Percentiles rank a stretch among this genome's conserved stretches.
phyloP scores from a whole-genome alignment of 1,140 invertebrate species.

The Sesamia nonagrioides region DNA sequence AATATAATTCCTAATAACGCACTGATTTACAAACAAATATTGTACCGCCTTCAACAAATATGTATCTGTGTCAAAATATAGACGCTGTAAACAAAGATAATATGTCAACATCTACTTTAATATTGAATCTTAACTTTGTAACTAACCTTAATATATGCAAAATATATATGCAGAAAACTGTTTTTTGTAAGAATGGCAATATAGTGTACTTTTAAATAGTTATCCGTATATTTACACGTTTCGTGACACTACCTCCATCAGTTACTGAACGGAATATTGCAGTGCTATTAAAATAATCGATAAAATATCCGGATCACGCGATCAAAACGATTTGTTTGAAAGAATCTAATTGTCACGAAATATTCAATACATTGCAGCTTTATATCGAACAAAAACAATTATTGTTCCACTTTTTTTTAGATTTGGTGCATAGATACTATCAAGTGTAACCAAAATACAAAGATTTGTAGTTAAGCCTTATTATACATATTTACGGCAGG shows the following conservation, averaged over 20 bases:
- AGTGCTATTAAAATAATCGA: slow-evolving; percentile 61
- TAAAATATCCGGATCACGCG: slow-evolving; percentile 55
- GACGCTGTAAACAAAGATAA: slow-evolving; percentile 34
- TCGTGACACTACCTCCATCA: slow-evolving; percentile 43
- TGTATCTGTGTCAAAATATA: neutral
- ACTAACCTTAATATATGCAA: neutral
- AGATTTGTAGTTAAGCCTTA: neutral
- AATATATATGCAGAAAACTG: neutral
- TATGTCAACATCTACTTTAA: neutral
- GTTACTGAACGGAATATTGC: slow-evolving; percentile 59
- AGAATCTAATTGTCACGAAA: slow-evolving; percentile 28
- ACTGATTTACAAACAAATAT: neutral
- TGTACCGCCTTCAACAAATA: slow-evolving; percentile 12
- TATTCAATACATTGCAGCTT: neutral
- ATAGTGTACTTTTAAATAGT: slow-evolving; percentile 13
- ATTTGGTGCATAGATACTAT: neutral
- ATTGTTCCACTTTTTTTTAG: neutral
- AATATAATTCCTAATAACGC: neutral
- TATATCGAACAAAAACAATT: neutral
- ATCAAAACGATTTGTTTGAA: slow-evolving; percentile 32
- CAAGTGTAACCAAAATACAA: neutral
- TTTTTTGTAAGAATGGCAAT: neutral
- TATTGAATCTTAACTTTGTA: neutral
- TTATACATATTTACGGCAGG: neutral
- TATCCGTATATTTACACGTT: slow-evolving; percentile 3